phyloP scores from a whole-genome alignment of 2,113 vertebrate genomes.

The Mastomys natalensis region DNA sequence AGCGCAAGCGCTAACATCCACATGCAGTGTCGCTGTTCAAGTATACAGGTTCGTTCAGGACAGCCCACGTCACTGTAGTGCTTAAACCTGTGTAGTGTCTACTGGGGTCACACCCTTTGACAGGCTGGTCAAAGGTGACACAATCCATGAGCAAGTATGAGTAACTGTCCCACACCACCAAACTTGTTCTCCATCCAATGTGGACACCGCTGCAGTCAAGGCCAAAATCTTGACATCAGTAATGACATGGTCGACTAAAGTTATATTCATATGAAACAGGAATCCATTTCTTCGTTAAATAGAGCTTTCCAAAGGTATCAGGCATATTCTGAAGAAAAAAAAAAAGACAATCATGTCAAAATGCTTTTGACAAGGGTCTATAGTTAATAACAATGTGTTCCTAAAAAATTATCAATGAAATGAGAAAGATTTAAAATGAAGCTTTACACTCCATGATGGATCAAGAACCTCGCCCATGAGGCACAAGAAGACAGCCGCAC shows the following conservation, averaged over 20 bases:
- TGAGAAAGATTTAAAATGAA: background rate
- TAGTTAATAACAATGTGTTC: constrained; percentile 15
- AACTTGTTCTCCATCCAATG: background rate
- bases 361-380: constrained; percentile 48
- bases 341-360: constrained; percentile 43
- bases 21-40: constrained; percentile 18
- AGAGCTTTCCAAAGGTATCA: constrained; percentile 69
- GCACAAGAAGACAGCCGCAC: background rate
- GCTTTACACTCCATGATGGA: background rate
- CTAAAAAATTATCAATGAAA: constrained; percentile 2
- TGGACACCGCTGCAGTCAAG: background rate
- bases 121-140: background rate
- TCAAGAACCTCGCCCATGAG: background rate
- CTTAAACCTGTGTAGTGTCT: constrained; percentile 68
- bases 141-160: fast-evolving
- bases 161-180: background rate
- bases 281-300: constrained; percentile 73
- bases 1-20: background rate
- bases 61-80: constrained; percentile 54
- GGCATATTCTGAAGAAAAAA: constrained; percentile 73
- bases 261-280: constrained; percentile 46
- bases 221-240: background rate
- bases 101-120: background rate
- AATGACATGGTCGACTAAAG: constrained; percentile 56
- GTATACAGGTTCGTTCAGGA: constrained; percentile 32